These are phyloP conservation scores for Sycophila sp. DNA, from an alignment of 1,140 invertebrate genomes.

Conservation along the genomic window DNA sequence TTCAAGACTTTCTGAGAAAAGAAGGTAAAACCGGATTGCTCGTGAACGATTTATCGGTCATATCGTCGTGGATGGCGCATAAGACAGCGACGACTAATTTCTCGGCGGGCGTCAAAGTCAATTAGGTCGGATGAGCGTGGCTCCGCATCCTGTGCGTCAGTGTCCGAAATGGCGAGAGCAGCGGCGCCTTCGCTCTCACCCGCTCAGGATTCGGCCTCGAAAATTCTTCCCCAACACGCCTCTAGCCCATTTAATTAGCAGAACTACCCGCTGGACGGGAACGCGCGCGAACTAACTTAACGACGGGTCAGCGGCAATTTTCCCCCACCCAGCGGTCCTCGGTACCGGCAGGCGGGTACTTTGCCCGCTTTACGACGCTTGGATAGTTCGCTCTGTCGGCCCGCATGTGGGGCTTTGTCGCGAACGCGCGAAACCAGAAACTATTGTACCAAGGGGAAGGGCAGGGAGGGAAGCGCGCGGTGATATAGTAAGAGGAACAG, in stretches of 20 bases:
- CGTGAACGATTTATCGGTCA: neutral
- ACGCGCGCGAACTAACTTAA: slow-evolving; percentile 49
- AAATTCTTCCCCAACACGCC: slow-evolving; percentile 46
- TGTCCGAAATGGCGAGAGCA: neutral
- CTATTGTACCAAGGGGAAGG: slow-evolving; percentile 4
- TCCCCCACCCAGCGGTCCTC: slow-evolving; percentile 36
- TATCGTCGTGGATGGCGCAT: neutral
- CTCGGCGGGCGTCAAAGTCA: slow-evolving; percentile 5
- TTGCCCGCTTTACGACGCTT: slow-evolving; percentile 41
- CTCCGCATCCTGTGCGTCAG: neutral
- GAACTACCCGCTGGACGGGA: slow-evolving; percentile 46
- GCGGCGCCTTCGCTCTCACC: neutral
- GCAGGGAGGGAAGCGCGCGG: neutral
- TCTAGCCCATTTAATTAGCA: slow-evolving; percentile 49
- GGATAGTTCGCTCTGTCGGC: slow-evolving; percentile 42
- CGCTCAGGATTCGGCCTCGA: neutral
- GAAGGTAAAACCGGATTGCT: too few species aligned
- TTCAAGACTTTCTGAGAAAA: too few species aligned
- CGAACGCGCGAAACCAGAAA: slow-evolving; percentile 37
- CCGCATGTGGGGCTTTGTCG: slow-evolving; percentile 39
- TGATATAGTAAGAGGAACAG: neutral
- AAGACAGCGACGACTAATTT: slow-evolving; percentile 1
- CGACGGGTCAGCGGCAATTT: slow-evolving; percentile 50
- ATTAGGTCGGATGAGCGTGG: too few species aligned
- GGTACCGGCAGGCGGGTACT: slow-evolving; percentile 38